These are phyloP conservation scores for Nymphalis polychloros DNA, from an alignment of 2,888 invertebrate genomes.

Conservation along the genomic window DNA sequence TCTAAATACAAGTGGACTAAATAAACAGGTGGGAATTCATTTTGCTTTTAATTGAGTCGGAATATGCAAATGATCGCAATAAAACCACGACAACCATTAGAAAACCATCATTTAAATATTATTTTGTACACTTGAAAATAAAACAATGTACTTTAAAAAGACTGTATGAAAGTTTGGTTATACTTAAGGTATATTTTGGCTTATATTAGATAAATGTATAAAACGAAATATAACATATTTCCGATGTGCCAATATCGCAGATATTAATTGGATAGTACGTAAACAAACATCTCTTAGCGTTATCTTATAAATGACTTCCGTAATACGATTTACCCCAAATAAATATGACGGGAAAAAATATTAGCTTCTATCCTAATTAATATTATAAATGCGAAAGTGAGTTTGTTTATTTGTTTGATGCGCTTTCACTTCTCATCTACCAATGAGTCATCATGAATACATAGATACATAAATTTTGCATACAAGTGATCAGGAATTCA, in stretches of 20 bases:
- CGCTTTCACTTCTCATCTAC: too few species aligned
- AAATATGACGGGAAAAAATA: constrained; percentile 21
- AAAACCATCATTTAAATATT: not conserved
- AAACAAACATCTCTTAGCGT: constrained; percentile 14
- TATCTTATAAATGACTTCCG: constrained; percentile 16
- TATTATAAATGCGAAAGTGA: too few species aligned
- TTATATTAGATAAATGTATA: too few species aligned
- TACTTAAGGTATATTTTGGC: too few species aligned
- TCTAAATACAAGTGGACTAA: constrained; percentile 20
- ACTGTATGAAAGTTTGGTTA: too few species aligned
- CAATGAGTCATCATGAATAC: too few species aligned
- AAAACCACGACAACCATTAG: not conserved
- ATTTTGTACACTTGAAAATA: not conserved
- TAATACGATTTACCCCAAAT: constrained; percentile 20
- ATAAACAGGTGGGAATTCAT: constrained; percentile 22
- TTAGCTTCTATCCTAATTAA: too few species aligned
- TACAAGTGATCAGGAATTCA: too few species aligned
- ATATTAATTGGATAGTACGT: constrained; percentile 7
- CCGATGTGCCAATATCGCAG: not conserved
- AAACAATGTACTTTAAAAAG: too few species aligned
- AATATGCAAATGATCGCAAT: constrained; percentile 25
- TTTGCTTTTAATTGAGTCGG: constrained; percentile 24
- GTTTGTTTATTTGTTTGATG: too few species aligned
- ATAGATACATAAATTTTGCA: too few species aligned
- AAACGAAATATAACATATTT: too few species aligned